phyloP scores from a whole-genome alignment of 1,140 invertebrate species.

The Temnothorax curvispinosus region DNA sequence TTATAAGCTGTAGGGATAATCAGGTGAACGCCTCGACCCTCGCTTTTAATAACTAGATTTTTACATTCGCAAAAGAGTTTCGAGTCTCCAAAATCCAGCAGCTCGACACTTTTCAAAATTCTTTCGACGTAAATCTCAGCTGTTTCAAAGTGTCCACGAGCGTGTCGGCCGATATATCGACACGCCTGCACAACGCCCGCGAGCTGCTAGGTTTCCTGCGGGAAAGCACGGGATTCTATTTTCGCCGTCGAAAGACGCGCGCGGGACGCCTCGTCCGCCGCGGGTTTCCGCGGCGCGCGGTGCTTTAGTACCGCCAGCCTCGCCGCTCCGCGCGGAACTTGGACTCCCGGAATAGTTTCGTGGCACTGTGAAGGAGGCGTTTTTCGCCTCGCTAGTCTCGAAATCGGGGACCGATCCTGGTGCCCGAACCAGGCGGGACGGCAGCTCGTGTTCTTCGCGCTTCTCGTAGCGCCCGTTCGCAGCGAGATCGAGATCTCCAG shows the following conservation, averaged over 20 bases:
- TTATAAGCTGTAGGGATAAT: background rate
- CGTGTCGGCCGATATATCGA: background rate
- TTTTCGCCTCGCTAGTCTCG: constrained; percentile 20
- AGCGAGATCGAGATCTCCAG: background rate
- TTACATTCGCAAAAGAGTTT: background rate
- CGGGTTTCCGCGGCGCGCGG: constrained; percentile 69
- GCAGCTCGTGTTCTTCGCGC: background rate
- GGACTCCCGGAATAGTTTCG: constrained; percentile 79
- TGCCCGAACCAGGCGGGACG: background rate
- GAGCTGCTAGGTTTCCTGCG: constrained; percentile 63
- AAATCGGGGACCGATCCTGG: constrained; percentile 36
- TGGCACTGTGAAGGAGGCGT: background rate
- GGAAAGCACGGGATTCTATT: constrained; percentile 80
- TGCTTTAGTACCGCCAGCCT: constrained; percentile 81
- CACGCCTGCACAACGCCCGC: background rate
- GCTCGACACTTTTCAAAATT: background rate
- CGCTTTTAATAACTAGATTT: background rate
- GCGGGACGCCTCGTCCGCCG: constrained; percentile 72
- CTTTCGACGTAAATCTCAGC: background rate
- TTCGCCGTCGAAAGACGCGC: constrained; percentile 76
- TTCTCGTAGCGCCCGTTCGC: background rate
- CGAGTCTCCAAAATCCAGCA: background rate
- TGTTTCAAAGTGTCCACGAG: background rate
- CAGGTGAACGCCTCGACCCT: background rate
- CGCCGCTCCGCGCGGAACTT: constrained; percentile 77